These are phyloP conservation scores for Hydrozoanthus tunicans DNA, from an alignment of 64 coral and sea anemone species.

Conservation along the genomic window DNA sequence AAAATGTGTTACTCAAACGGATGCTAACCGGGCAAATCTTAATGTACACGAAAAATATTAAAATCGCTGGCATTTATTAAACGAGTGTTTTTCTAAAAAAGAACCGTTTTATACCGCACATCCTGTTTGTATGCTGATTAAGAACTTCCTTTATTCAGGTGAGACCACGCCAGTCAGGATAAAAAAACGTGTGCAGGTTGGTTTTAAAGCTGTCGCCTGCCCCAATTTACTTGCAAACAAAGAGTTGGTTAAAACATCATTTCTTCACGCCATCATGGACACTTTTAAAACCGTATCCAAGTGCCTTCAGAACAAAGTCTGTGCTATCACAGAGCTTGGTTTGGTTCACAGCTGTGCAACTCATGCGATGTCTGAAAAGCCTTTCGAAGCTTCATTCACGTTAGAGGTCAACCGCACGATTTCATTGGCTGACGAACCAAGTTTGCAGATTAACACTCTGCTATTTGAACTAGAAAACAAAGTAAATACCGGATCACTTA, in stretches of 20 bases:
- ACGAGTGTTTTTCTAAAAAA: not conserved
- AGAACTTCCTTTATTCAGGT: not conserved
- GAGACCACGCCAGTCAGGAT: not conserved
- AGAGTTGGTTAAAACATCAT: not conserved
- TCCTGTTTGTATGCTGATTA: too few relatives aligned
- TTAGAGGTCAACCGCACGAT: not conserved
- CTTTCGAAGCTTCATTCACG: not conserved
- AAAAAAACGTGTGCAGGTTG: constrained; percentile 1
- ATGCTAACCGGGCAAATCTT: too few relatives aligned
- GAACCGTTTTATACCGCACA: not conserved
- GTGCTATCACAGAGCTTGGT: not conserved
- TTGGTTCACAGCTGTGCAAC: not conserved
- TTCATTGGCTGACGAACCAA: not conserved
- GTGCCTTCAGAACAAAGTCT: constrained; percentile 21
- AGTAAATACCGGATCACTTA: not conserved
- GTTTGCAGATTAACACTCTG: not conserved
- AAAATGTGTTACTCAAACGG: too few relatives aligned
- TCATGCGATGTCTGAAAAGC: not conserved
- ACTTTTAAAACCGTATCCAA: not conserved
- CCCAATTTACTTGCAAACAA: not conserved
- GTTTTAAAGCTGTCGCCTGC: not conserved
- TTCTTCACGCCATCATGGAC: not conserved
- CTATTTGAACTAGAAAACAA: constrained; percentile 11
- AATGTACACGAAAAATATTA: too few relatives aligned
- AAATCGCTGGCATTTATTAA: too few relatives aligned